phyloP scores from a whole-genome alignment of 2,113 vertebrate species.

The Seriola dumerili region DNA sequence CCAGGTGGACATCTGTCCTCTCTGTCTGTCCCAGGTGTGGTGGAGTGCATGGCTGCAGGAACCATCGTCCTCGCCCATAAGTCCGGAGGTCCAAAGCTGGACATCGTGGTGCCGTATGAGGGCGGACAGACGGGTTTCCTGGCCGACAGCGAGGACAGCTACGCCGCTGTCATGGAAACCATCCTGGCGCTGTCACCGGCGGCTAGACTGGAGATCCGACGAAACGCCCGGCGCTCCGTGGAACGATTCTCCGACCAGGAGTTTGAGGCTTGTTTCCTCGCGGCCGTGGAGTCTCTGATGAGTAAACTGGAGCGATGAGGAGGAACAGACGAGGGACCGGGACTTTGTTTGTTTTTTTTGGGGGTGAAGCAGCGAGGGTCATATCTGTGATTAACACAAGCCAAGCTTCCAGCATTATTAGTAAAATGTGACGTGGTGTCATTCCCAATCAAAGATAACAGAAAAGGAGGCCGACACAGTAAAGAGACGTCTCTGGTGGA shows the following conservation, averaged over 20 bases:
- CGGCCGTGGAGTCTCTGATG: constrained; percentile 83
- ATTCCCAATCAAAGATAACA: neutral
- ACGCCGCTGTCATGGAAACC: constrained; percentile 88
- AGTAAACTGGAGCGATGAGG: constrained; percentile 62
- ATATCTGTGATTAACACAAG: neutral
- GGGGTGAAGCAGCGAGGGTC: neutral
- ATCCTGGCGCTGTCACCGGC: constrained; percentile 88
- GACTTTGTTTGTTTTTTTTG: neutral
- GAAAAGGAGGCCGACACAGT: neutral
- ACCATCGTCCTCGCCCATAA: constrained; percentile 92
- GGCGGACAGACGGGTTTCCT: constrained; percentile 90
- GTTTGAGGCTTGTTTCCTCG: constrained; percentile 90
- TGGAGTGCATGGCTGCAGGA: constrained; percentile 98
- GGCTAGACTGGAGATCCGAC: constrained; percentile 86
- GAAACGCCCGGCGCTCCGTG: constrained; percentile 88
- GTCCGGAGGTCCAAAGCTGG: constrained; percentile 93
- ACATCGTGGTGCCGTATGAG: constrained; percentile 91
- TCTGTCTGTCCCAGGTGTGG: constrained; percentile 86
- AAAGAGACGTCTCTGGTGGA: neutral
- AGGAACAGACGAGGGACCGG: neutral
- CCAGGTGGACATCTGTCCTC: too few relatives aligned
- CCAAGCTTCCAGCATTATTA: neutral
- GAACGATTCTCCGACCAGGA: constrained; percentile 92
- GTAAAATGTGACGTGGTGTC: neutral
- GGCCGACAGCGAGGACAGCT: constrained; percentile 90